Evolutionary conservation across 2,113 vertebrate genomes (phyloP).

Genomic region (Gymnorhina tibicen): DNA sequence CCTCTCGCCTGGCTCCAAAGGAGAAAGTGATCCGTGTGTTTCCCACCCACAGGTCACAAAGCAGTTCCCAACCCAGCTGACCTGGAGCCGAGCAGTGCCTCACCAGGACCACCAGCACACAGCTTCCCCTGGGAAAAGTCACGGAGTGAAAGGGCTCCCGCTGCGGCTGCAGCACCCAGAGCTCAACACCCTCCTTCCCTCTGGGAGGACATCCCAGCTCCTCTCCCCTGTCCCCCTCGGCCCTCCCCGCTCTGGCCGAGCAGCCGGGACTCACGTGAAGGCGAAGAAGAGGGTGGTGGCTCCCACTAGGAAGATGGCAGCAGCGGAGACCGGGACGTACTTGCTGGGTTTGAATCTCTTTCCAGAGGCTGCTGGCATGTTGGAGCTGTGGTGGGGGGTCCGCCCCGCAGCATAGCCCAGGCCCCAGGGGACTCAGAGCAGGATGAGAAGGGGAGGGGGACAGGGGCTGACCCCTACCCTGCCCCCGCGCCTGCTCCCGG

Average conservation of each 20-base stretch:
- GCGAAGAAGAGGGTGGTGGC: slow-evolving; percentile 95
- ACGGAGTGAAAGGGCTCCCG: not conserved
- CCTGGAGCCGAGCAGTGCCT: not conserved
- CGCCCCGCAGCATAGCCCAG: slow-evolving; percentile 83
- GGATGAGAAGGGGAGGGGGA: slow-evolving; percentile 56
- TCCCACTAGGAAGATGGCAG: slow-evolving; percentile 92
- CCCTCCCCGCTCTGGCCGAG: not conserved
- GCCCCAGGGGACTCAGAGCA: slow-evolving; percentile 65
- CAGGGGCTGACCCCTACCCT: not conserved
- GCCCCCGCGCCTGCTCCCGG: not conserved
- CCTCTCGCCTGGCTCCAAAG: not conserved
- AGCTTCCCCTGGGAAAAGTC: not conserved
- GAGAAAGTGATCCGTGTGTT: not conserved
- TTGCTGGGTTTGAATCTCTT: slow-evolving; percentile 94
- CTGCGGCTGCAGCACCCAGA: not conserved
- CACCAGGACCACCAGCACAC: fast-evolving
- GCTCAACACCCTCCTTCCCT: not conserved
- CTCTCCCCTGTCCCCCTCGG: not conserved
- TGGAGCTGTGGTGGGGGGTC: slow-evolving; percentile 76
- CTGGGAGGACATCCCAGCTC: not conserved
- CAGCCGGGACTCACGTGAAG: slow-evolving; percentile 90
- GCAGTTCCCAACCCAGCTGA: not conserved
- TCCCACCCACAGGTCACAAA: not conserved
- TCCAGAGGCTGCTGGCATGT: slow-evolving; percentile 81
- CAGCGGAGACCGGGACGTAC: slow-evolving; percentile 94